These are phyloP conservation scores for Cinclus cinclus DNA, from an alignment of 2,113 vertebrate genomes.

Conservation along the genomic window DNA sequence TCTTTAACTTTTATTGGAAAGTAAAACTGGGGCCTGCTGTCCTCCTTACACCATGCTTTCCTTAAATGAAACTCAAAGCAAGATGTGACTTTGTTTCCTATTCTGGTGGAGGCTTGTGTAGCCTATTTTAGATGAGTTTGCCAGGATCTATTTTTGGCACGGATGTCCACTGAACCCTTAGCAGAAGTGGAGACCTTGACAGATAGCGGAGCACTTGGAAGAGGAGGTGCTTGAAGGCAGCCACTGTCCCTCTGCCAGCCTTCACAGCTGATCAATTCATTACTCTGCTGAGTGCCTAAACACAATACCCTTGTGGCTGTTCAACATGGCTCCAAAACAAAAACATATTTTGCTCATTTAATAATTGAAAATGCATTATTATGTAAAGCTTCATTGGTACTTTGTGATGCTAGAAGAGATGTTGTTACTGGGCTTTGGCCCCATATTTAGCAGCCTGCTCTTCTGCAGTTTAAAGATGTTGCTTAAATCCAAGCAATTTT, in stretches of 20 bases:
- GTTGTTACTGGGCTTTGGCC: not conserved
- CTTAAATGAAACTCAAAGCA: conserved; percentile 16
- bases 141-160: not conserved
- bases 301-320: conserved; percentile 43
- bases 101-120: not conserved
- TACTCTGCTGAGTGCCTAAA: conserved; percentile 22
- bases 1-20: not conserved
- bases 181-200: not conserved
- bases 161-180: not conserved
- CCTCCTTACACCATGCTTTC: not conserved
- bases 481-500: not conserved
- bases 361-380: conserved; percentile 26
- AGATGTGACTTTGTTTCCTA: not conserved
- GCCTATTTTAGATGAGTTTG: not conserved
- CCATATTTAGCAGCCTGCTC: not conserved
- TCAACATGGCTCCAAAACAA: conserved; percentile 21
- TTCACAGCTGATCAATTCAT: conserved; percentile 39
- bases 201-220: not conserved
- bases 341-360: conserved; percentile 51
- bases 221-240: not conserved
- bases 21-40: not conserved
- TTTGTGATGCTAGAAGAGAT: not conserved
- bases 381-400: not conserved
- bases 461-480: not conserved
- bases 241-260: not conserved